Evolutionary conservation across 1,140 invertebrate species (phyloP), one percentile per base, ranked within the genome.

Genomic region (Drosophila azteca): DNA sequence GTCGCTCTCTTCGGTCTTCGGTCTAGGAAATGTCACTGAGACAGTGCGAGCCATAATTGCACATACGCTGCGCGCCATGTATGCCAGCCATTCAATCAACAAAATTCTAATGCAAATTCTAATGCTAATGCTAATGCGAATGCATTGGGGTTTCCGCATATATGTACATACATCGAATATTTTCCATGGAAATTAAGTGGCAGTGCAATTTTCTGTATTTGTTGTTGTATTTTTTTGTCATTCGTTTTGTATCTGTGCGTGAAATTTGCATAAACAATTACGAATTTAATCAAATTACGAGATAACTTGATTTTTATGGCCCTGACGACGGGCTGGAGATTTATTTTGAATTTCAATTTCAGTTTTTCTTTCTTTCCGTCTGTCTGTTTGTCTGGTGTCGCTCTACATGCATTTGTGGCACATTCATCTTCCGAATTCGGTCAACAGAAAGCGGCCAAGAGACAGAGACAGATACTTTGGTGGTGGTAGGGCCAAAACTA

Each of bases 351-450:
- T 74, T 65, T 73, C 29, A 74, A 59, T 74, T 59, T 73, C 39
- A 57, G 26, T 57, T 29, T 57, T 62, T 53, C 24, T 39, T 26
- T 55, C n/a, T 45, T 35, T 52, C 66, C 0, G 7, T 29, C 26
- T 26, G 26, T 26, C 26, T 20, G 24, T n/a, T n/a, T n/a, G n/a
- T n/a, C n/a, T n/a, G n/a, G n/a, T 52, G 44, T 44, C 48, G 45
- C 31, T 29, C 39, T 20, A 17, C 51, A 22, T 60, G 67, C 73
- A 73, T 77, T 80, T 80, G 81, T 84, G 73, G 77, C 73, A 85
- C 82, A 85, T 85, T 70, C 82, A 74, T 85, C 81, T 87, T 85
- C 73, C 77, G 45, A 85, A 85, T 78, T 81, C 81, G 77, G 82
- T 85, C 81, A 39, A 39, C 35, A 85, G 65, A 61, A 78, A 69